phyloP scores from a whole-genome alignment of 2,888 invertebrate genomes.

The Leptodirus hochenwartii region DNA sequence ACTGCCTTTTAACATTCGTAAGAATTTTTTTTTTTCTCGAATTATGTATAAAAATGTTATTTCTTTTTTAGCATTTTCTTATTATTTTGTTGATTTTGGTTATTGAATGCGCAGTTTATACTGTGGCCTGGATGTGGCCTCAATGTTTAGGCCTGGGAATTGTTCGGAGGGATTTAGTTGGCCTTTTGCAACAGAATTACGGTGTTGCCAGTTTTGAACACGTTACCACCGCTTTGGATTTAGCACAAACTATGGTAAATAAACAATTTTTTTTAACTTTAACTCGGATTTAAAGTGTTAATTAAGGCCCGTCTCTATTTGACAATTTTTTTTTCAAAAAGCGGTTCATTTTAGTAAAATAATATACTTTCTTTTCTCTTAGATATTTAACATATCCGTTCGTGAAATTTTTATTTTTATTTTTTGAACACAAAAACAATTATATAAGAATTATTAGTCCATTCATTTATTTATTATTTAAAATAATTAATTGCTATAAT shows the following conservation, averaged over 20 bases:
- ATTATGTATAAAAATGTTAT: slow-evolving; percentile 5
- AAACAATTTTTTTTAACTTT: neutral
- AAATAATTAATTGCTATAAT: too few species aligned
- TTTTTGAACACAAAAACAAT: too few species aligned
- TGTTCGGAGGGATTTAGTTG: slow-evolving; percentile 46
- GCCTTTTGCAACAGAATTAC: slow-evolving; percentile 55
- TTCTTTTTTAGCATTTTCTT: slow-evolving; percentile 44
- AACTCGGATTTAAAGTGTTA: too few species aligned
- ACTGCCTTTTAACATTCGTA: slow-evolving; percentile 51
- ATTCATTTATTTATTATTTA: too few species aligned
- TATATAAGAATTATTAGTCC: too few species aligned
- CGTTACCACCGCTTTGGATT: slow-evolving; percentile 65
- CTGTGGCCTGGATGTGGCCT: slow-evolving; percentile 56
- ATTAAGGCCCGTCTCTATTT: too few species aligned
- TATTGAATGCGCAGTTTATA: slow-evolving; percentile 51
- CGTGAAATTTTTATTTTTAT: too few species aligned
- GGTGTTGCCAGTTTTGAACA: slow-evolving; percentile 56
- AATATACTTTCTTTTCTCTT: too few species aligned
- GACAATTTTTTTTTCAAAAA: too few species aligned
- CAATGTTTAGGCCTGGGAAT: slow-evolving; percentile 55
- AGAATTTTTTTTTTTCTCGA: slow-evolving; percentile 19
- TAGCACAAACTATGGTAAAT: slow-evolving; percentile 45
- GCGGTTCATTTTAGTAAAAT: too few species aligned
- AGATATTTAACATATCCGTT: slow-evolving; percentile 2
- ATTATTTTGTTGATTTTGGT: slow-evolving; percentile 46